Evolutionary conservation across 2,888 invertebrate species (phyloP).

Genomic region (Platypus cylindrus): DNA sequence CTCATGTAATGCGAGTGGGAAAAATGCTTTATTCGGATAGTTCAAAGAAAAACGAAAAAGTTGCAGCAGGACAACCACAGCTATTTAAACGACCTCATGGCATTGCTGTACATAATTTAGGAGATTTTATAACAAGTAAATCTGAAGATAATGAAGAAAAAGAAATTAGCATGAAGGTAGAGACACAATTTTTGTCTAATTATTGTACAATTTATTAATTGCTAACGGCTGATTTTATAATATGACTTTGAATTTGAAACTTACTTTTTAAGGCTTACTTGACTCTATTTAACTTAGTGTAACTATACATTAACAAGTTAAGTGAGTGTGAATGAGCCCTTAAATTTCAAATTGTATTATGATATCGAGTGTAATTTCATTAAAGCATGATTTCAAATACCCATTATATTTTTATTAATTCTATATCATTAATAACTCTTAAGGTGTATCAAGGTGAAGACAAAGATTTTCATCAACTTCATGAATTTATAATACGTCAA

Average conservation of each 20-base stretch:
- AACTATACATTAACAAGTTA: too few relatives aligned
- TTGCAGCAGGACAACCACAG: slow-evolving; percentile 28
- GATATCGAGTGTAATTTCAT: too few relatives aligned
- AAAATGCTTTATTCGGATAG: slow-evolving; percentile 58
- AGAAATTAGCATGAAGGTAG: slow-evolving; percentile 65
- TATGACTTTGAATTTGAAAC: too few relatives aligned
- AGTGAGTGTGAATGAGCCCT: too few relatives aligned
- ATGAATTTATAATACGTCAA: slow-evolving; percentile 78
- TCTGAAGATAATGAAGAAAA: slow-evolving; percentile 53
- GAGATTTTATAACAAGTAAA: slow-evolving; percentile 49
- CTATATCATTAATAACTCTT: slow-evolving; percentile 14
- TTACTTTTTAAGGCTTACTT: too few relatives aligned
- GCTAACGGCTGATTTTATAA: too few relatives aligned
- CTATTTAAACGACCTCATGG: slow-evolving; percentile 70
- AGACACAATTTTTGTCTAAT: not conserved
- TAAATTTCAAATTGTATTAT: too few relatives aligned
- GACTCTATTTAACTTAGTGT: too few relatives aligned
- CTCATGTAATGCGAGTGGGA: slow-evolving; percentile 82
- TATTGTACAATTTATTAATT: not conserved
- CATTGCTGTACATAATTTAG: slow-evolving; percentile 66
- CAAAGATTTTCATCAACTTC: slow-evolving; percentile 81
- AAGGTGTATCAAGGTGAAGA: slow-evolving; percentile 77
- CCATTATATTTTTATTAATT: too few relatives aligned
- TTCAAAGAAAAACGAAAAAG: slow-evolving; percentile 37
- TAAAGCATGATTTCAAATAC: too few relatives aligned